Evolutionary conservation across 2,797 vertebrate species (phyloP).

Genomic region (Malacoraja senta): DNA sequence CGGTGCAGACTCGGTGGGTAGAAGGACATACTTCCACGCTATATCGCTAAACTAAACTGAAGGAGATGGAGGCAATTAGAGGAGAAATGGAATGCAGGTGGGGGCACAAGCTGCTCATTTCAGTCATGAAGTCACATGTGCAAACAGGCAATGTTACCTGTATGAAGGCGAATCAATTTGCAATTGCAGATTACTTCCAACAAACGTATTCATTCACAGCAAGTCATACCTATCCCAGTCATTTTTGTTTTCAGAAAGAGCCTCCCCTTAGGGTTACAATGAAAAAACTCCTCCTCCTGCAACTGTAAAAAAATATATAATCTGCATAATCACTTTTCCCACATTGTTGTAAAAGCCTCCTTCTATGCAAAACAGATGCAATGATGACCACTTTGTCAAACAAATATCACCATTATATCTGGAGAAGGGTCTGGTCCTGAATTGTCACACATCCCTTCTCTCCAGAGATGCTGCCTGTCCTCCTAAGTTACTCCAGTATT

Average conservation of each 20-base stretch:
- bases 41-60: no score
- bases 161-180: no score
- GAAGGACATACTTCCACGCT: no score
- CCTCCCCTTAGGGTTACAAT: background rate
- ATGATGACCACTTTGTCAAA: background rate
- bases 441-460: no score
- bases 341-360: background rate
- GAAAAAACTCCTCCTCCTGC: background rate
- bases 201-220: background rate
- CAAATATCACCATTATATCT: background rate
- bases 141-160: no score
- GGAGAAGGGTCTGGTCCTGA: background rate
- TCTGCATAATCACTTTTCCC: background rate
- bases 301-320: background rate
- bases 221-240: background rate
- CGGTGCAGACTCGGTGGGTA: no score
- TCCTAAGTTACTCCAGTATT: no score
- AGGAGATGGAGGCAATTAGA: no score
- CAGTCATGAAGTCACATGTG: no score
- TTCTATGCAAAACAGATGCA: background rate
- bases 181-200: background rate
- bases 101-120: no score
- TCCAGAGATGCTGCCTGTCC: no score
- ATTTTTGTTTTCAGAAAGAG: background rate
- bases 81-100: no score